phyloP scores from a whole-genome alignment of 2,797 vertebrate species.

The Rhabdophis nuchalis region DNA sequence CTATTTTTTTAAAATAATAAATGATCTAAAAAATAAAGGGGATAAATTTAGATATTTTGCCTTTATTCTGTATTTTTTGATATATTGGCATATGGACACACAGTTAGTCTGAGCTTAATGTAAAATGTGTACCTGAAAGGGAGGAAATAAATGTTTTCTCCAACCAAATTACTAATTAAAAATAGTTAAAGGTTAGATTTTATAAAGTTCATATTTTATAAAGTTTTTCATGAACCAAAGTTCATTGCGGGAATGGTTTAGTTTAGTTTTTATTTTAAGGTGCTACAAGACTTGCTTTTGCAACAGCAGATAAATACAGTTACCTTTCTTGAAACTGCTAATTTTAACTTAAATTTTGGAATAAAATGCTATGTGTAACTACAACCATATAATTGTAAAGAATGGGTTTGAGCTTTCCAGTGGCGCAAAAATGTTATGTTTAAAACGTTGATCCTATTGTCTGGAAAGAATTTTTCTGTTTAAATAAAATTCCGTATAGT shows the following conservation, averaged over 20 bases:
- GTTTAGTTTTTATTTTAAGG: not conserved
- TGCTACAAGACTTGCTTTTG: not conserved
- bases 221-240: not conserved
- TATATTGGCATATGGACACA: not conserved
- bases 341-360: not conserved
- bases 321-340: not conserved
- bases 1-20: not conserved
- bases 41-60: not conserved
- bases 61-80: not conserved
- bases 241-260: not conserved
- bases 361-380: not conserved
- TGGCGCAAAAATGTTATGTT: not conserved
- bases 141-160: not conserved
- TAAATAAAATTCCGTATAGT: conserved; percentile 6
- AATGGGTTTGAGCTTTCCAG: conserved; percentile 8
- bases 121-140: not conserved
- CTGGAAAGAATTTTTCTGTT: not conserved
- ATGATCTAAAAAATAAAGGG: not conserved
- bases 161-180: not conserved
- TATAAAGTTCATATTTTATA: not conserved
- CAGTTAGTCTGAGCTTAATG: not conserved
- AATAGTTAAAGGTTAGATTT: not conserved
- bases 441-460: not conserved
- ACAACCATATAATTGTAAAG: not conserved
- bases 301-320: not conserved